These are phyloP conservation scores for Macrosoma leucophasiata DNA, from an alignment of 2,888 invertebrate genomes.

Conservation along the genomic window DNA sequence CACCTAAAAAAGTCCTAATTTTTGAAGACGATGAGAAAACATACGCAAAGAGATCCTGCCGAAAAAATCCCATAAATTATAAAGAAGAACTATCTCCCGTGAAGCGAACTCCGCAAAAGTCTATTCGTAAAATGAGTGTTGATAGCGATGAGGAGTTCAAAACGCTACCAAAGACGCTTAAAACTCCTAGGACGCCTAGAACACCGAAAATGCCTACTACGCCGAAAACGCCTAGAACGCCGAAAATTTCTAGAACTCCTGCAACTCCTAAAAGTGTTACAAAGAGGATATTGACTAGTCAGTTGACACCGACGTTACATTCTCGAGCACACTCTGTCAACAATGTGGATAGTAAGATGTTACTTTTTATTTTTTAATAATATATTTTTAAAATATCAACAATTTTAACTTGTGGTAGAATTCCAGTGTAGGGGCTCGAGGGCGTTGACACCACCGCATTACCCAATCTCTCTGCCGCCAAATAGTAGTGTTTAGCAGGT, in stretches of 20 bases:
- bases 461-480: too few relatives aligned
- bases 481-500: too few relatives aligned
- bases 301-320: conserved; percentile 54
- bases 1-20: conserved; percentile 51
- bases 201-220: conserved; percentile 28
- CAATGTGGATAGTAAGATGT: conserved; percentile 48
- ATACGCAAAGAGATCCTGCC: conserved; percentile 42
- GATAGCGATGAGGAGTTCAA: conserved; percentile 56
- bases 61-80: conserved; percentile 41
- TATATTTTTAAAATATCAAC: neutral
- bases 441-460: too few relatives aligned
- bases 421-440: too few relatives aligned
- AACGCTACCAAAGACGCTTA: conserved; percentile 36
- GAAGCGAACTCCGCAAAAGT: conserved; percentile 45
- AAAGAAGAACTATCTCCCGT: conserved; percentile 48
- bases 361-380: neutral
- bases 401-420: too few relatives aligned
- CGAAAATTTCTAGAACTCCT: conserved; percentile 22
- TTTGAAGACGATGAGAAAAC: conserved; percentile 46
- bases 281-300: conserved; percentile 48
- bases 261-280: conserved; percentile 46
- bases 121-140: conserved; percentile 32
- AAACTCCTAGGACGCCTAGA: conserved; percentile 33
- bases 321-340: conserved; percentile 54
- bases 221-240: conserved; percentile 33